These are phyloP conservation scores for Chironex yamaguchii DNA, from an alignment of 30 jellyfish, hydroid and myxozoan genomes.

Conservation along the genomic window DNA sequence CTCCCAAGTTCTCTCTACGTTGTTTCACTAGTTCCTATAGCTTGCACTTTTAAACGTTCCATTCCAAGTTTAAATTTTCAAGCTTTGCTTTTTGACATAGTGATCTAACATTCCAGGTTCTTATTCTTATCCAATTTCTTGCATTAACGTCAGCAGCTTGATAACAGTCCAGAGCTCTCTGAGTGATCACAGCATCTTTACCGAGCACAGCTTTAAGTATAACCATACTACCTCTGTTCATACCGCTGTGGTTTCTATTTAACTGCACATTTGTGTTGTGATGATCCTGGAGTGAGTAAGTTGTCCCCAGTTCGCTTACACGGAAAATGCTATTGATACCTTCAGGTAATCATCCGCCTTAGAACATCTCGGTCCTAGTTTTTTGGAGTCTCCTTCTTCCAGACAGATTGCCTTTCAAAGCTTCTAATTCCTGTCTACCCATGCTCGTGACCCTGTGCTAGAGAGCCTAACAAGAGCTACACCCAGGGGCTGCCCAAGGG, in stretches of 20 bases:
- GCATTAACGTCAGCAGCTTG: conserved; percentile 25
- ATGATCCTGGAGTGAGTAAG: conserved; percentile 50
- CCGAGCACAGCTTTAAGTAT: conserved; percentile 26
- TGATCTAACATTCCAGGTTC: conserved; percentile 47
- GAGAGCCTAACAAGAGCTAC: background rate
- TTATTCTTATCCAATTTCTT: conserved; percentile 24
- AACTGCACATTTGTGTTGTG: conserved; percentile 39
- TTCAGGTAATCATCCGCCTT: background rate
- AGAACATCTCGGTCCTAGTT: background rate
- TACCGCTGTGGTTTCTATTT: conserved; percentile 24
- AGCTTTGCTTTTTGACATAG: conserved; percentile 4
- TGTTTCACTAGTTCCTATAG: background rate
- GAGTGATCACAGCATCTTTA: conserved; percentile 41
- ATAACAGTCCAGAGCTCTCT: conserved; percentile 45
- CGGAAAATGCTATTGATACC: conserved; percentile 16
- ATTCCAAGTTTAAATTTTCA: background rate
- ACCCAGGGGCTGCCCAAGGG: background rate
- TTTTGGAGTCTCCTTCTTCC: background rate
- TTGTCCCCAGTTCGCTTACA: conserved; percentile 42
- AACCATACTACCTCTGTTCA: conserved; percentile 25
- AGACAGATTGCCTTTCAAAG: background rate
- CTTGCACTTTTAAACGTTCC: background rate
- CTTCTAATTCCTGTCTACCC: background rate
- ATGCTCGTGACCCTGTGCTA: background rate
- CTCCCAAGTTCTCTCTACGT: background rate